These are phyloP conservation scores for Troides aeacus DNA, from an alignment of 2,888 invertebrate species.

Conservation along the genomic window DNA sequence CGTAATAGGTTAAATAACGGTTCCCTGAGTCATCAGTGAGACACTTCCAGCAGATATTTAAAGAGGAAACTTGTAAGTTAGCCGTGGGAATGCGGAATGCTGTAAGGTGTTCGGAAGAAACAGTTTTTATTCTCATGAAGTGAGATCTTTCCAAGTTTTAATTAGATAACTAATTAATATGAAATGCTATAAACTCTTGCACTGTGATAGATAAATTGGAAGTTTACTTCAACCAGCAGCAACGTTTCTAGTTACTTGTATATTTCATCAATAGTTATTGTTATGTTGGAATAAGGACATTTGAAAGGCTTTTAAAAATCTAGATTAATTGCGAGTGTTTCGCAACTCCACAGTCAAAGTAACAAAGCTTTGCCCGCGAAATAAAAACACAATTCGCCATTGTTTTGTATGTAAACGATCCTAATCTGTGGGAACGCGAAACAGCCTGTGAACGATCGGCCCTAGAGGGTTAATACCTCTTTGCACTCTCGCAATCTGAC, in stretches of 20 bases:
- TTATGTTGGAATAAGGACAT: no score
- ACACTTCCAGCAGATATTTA: conserved; percentile 3
- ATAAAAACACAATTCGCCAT: conserved; percentile 31
- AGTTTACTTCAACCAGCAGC: no score
- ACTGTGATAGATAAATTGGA: no score
- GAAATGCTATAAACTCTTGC: no score
- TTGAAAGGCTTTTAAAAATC: no score
- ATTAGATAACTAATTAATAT: no score
- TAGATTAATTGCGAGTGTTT: not conserved
- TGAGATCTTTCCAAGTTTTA: no score
- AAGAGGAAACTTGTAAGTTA: not conserved
- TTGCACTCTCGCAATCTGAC: conserved; percentile 45
- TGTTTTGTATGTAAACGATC: conserved; percentile 43
- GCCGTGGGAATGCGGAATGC: conserved; percentile 8
- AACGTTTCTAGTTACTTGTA: no score
- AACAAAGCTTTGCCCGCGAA: conserved; percentile 18
- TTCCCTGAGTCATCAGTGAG: conserved; percentile 16
- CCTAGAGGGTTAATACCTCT: conserved; percentile 49
- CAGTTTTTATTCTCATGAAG: no score
- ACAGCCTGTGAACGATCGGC: conserved; percentile 43
- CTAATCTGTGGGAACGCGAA: conserved; percentile 48
- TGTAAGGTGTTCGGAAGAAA: no score
- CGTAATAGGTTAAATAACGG: conserved; percentile 24
- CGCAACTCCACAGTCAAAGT: not conserved
- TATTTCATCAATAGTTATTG: no score